Evolutionary conservation across 2,888 invertebrate genomes (phyloP), one percentile per base, ranked within the genome.

Genomic region (Amphimallon solstitiale): DNA sequence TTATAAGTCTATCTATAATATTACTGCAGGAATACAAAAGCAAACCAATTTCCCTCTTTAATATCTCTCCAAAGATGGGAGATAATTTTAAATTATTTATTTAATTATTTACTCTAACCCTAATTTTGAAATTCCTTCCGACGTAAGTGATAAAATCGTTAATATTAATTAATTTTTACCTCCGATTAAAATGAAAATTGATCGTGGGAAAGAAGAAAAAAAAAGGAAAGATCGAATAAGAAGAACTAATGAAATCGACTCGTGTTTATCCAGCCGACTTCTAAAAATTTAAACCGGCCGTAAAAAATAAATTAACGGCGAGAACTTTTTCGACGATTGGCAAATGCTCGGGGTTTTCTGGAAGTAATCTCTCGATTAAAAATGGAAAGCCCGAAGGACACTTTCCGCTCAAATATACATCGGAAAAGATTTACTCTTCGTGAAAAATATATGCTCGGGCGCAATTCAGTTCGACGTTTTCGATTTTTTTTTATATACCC

Each of bases 291-390:
- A 49, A 49, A 49, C 29, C 48, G 14, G 48, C 21, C 29, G 48
- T 49, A 49, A 49, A 49, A 49, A 49, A 49, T 49, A 49, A 49
- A 49, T 49, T 49, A 49, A 49, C 48, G 48, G 29, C 48, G 48
- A 49, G 29, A 29, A 29, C 23, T 29, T 29, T 29, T 29, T 29
- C 29, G 48, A 49, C 48, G 48, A 49, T 49, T 49, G 29, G 48
- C 29, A 49, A 49, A 49, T 29, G 48, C 48, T 12, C 12, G 23
- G 12, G 48, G 15, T 46, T 15, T 14, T 14, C 6, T 14, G 10
- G 17, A 15, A 49, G 48, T 49, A 49, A 49, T 49, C 48, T 49
- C 29, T 23, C 48, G 48, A 49, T 49, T 49, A 49, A 49, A 49
- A 49, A 49, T 49, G 48, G 48, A 49, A 49, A 49, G 48, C 48